phyloP scores from a whole-genome alignment of 2,113 vertebrate species.

The Bothrops jararaca region DNA sequence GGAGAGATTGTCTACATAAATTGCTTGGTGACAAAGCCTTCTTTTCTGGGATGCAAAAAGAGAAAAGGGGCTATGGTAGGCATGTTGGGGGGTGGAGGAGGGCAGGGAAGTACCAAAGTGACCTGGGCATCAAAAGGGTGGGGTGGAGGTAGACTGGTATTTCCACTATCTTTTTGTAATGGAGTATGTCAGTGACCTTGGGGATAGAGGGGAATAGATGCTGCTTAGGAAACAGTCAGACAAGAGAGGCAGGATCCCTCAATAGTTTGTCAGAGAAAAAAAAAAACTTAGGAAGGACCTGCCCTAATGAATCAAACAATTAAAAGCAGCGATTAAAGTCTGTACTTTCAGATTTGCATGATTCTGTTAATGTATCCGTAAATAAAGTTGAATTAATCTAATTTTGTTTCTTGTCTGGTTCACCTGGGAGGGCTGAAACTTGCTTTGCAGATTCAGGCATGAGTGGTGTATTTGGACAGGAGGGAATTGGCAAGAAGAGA shows the following conservation, averaged over 20 bases:
- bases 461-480: not conserved
- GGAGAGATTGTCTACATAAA: not conserved
- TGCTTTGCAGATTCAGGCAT: not conserved
- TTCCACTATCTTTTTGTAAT: not conserved
- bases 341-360: not conserved
- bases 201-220: no score
- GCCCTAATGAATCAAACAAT: not conserved
- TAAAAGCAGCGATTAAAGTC: not conserved
- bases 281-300: not conserved
- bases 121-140: not conserved
- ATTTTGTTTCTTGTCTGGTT: not conserved
- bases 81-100: not conserved
- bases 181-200: no score
- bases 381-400: not conserved
- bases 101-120: not conserved
- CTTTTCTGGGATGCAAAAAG: not conserved
- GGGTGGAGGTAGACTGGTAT: no score
- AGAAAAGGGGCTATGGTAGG: not conserved
- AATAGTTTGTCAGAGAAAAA: not conserved
- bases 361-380: not conserved
- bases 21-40: not conserved
- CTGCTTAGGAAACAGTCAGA: not conserved
- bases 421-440: not conserved
- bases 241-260: not conserved
- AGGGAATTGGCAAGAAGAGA: not conserved